phyloP scores from a whole-genome alignment of 2,888 invertebrate species.

The Aspidapion aeneum region DNA sequence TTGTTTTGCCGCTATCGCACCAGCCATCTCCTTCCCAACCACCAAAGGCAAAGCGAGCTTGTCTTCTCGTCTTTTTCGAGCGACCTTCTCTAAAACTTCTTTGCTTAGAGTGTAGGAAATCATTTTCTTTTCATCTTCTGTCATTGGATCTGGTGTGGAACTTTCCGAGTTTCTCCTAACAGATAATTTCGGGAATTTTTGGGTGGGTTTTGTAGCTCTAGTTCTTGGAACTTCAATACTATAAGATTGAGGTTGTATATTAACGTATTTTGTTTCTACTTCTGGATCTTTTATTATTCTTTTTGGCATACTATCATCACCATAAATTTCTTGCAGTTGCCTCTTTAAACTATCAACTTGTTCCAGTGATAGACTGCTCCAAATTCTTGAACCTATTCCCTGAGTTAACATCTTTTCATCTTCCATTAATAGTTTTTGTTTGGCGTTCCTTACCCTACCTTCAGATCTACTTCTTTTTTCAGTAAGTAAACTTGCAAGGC shows the following conservation, averaged over 20 bases:
- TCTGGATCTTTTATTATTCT: background rate
- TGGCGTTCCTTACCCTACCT: constrained; percentile 37
- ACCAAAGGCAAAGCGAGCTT: constrained; percentile 43
- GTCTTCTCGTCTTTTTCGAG: constrained; percentile 38
- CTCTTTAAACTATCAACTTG: constrained; percentile 77
- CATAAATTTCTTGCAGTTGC: constrained; percentile 79
- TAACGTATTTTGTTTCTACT: background rate
- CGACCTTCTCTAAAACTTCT: constrained; percentile 66
- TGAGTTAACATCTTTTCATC: constrained; percentile 43
- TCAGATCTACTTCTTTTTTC: constrained; percentile 55
- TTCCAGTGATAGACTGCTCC: constrained; percentile 81
- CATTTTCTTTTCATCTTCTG: constrained; percentile 69
- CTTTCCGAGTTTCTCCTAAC: constrained; percentile 50
- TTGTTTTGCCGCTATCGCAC: constrained; percentile 56
- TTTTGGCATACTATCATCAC: constrained; percentile 44
- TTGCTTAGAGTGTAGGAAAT: constrained; percentile 70
- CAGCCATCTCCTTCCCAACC: constrained; percentile 57
- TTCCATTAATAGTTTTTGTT: constrained; percentile 30
- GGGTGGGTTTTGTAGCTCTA: constrained; percentile 19
- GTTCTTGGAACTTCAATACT: constrained; percentile 57
- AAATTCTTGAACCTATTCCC: constrained; percentile 72
- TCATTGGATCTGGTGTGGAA: constrained; percentile 44
- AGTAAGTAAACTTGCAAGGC: constrained; percentile 70
- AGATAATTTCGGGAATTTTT: constrained; percentile 36
- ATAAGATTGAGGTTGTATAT: constrained; percentile 49